Conservation (phyloP, 2,888 invertebrate genomes). For the Mallateleia sp. region DNA sequence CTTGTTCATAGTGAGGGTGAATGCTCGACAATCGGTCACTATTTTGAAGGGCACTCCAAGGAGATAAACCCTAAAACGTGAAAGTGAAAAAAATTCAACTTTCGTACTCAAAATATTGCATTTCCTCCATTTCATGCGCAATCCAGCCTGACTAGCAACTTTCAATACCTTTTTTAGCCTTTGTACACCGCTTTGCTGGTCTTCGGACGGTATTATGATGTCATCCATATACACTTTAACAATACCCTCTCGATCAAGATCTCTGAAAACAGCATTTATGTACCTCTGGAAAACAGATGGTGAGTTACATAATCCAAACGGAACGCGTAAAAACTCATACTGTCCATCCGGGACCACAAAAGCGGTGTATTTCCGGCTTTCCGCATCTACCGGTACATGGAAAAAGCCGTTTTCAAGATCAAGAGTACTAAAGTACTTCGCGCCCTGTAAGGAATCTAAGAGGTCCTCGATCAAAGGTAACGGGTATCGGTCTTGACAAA, state of each 20-base stretch:
- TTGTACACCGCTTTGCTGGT: background rate
- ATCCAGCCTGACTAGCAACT: constrained; percentile 6
- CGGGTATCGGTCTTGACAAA: constrained; percentile 20
- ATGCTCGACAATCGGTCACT: constrained; percentile 50
- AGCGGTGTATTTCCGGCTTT: constrained; percentile 28
- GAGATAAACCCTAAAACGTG: constrained; percentile 27
- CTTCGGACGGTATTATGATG: background rate
- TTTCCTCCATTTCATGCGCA: background rate
- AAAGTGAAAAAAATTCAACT: background rate
- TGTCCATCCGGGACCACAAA: constrained; percentile 34
- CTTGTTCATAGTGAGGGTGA: constrained; percentile 48
- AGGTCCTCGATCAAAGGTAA: constrained; percentile 19
- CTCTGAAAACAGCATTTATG: background rate
- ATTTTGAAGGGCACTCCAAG: constrained; percentile 51
- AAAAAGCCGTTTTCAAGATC: too few relatives aligned
- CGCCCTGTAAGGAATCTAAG: constrained; percentile 20
- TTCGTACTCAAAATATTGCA: background rate
- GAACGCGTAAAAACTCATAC: constrained; percentile 5
- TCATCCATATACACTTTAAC: constrained; percentile 5
- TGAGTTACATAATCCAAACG: constrained; percentile 9
- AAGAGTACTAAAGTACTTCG: constrained; percentile 6
- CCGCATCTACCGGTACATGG: constrained; percentile 8
- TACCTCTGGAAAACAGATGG: constrained; percentile 5
- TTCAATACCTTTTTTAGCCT: background rate
- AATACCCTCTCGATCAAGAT: background rate